phyloP scores from a whole-genome alignment of 2,113 vertebrate species.

The Corvus hawaiiensis region DNA sequence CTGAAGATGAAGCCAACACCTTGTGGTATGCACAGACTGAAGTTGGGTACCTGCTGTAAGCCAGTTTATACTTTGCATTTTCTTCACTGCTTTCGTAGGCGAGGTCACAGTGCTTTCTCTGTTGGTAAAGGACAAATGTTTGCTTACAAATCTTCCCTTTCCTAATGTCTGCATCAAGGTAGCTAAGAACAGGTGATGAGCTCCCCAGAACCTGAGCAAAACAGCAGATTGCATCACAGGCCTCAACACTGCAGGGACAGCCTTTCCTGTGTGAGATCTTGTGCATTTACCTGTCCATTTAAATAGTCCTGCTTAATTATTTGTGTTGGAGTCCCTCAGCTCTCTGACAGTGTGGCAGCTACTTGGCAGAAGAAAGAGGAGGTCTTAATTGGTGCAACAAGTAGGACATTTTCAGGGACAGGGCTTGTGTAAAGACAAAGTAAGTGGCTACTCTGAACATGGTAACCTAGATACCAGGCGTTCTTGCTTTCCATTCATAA shows the following conservation, averaged over 20 bases:
- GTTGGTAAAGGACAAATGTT: not conserved
- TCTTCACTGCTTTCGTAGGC: not conserved
- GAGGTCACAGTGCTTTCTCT: not conserved
- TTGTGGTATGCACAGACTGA: not conserved
- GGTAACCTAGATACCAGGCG: not conserved
- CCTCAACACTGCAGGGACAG: not conserved
- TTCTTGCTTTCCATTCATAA: not conserved
- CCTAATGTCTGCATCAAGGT: not conserved
- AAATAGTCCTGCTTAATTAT: not conserved
- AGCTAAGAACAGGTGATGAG: not conserved
- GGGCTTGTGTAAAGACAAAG: not conserved
- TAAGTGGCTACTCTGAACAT: not conserved
- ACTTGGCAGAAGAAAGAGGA: constrained; percentile 1
- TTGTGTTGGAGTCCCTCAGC: not conserved
- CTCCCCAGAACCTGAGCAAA: not conserved
- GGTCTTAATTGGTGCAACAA: not conserved
- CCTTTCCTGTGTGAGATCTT: not conserved
- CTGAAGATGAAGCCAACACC: not conserved
- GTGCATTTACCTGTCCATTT: not conserved
- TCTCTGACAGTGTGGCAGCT: not conserved
- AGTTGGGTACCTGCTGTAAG: not conserved
- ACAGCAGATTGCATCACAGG: not conserved
- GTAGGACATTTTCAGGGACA: not conserved
- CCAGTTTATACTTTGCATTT: not conserved
- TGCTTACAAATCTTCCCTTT: not conserved